These are phyloP conservation scores for Melanotaenia boesemani DNA, from an alignment of 2,797 vertebrate species.

Conservation along the genomic window DNA sequence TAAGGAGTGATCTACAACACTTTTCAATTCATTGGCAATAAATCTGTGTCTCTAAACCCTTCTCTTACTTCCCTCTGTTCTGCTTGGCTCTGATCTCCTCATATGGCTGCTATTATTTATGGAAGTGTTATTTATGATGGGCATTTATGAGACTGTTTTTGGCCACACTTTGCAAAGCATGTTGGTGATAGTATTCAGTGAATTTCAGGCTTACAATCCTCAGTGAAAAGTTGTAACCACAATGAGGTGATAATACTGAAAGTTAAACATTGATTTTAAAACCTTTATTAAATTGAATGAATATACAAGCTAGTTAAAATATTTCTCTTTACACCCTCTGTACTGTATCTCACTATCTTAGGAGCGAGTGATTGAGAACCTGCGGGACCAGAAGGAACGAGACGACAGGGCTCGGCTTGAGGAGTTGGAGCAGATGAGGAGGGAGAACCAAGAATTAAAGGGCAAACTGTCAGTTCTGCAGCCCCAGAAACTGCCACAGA, in stretches of 20 bases:
- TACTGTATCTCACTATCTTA: slow-evolving; percentile 64
- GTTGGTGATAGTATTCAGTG: slow-evolving; percentile 25
- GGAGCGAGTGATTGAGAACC: slow-evolving; percentile 96
- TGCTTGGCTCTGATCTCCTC: slow-evolving; percentile 52
- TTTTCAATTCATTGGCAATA: slow-evolving; percentile 55
- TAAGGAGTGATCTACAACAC: slow-evolving; percentile 54
- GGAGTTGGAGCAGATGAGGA: slow-evolving; percentile 91
- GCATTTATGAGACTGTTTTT: slow-evolving; percentile 73
- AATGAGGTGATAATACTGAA: slow-evolving; percentile 23
- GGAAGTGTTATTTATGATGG: slow-evolving; percentile 64
- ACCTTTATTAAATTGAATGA: slow-evolving; percentile 2
- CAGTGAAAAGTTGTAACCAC: slow-evolving; percentile 43
- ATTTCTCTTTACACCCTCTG: background rate
- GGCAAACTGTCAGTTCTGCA: slow-evolving; percentile 90
- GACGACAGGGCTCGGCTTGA: slow-evolving; percentile 91
- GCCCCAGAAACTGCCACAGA: slow-evolving; percentile 77
- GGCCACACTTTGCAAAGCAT: slow-evolving; percentile 40
- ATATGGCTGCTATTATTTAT: slow-evolving; percentile 61
- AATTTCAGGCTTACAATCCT: slow-evolving; percentile 20
- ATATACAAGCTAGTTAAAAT: slow-evolving; percentile 3
- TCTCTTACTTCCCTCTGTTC: slow-evolving; percentile 44
- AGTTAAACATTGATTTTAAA: slow-evolving; percentile 17
- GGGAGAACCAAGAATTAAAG: slow-evolving; percentile 95
- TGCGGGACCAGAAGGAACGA: slow-evolving; percentile 92
- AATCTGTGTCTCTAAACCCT: slow-evolving; percentile 59